Base-by-base conservation (phyloP, 1,140 invertebrate genomes). In the Protaetia brevitarsis region DNA sequence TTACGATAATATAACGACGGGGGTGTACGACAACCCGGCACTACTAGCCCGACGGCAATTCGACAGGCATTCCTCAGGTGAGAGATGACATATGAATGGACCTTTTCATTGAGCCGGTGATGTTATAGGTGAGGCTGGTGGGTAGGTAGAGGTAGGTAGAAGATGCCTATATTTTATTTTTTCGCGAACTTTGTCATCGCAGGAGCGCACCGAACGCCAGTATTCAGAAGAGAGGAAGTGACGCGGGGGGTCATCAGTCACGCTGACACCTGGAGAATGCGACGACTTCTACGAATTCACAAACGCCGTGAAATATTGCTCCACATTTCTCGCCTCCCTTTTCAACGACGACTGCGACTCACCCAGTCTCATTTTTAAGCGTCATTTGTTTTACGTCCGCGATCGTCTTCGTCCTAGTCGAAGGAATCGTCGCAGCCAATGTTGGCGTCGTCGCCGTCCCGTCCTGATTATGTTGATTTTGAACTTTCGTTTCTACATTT, bases 221-320 rank as follows among this genome's bases (percentile, higher is more conserved):
- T 60, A 51, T 68, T 65, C 29, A 51, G 59, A 64, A 68, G 68
- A 62, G 72, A 74, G 73, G 72, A 73, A 74, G 73, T 74, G 72
- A 74, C 68, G 73, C 66, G 71, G 60, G 71, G 69, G 70, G 70
- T 66, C 72, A 74, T 74, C 73, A 74, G 72, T 74, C 73, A 74
- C 69, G 71, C 68, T 74, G 73, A 74, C 73, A 74, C 73, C 73
- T 74, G 72, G 73, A 74, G 72, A 74, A 74, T 74, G 72, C 70
- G 69, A 74, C 71, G 73, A 73, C 73, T 74, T 74, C 73, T 69
- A 72, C 72, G 73, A 74, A 74, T 74, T 72, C 73, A 70, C 69
- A 71, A 71, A 66, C 63, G 64, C 66, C 69, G 69, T 71, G 70
- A 73, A 72, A 73, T 72, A 73, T 72, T 65, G 68, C 67, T 65